Percentiles rank a stretch among this genome's conserved stretches.
Evolutionary conservation across 2,888 invertebrate species (phyloP).

Genomic region (Chrysolina haemoptera): DNA sequence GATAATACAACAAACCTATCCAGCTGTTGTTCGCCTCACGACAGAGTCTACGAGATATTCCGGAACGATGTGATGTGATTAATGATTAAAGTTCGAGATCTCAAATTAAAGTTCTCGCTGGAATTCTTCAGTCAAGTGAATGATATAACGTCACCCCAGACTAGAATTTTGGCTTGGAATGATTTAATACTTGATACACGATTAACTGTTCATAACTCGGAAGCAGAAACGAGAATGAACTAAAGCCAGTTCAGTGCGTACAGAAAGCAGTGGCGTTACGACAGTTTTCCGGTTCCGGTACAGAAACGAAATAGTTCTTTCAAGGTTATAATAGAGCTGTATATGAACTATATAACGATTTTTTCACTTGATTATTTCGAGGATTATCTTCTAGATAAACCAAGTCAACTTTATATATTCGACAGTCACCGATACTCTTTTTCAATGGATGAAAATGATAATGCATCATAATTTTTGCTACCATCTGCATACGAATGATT

Average conservation of each 20-base stretch:
- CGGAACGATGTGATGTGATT: not conserved
- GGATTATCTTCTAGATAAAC: no score
- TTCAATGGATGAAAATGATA: no score
- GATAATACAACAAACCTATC: not conserved
- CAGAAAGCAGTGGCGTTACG: not conserved
- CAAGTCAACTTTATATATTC: no score
- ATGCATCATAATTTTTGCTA: no score
- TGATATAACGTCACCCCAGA: not conserved
- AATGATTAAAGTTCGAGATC: slow-evolving; percentile 16
- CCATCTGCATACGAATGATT: no score
- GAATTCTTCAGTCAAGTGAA: slow-evolving; percentile 10
- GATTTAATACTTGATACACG: slow-evolving; percentile 4
- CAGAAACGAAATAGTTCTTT: no score
- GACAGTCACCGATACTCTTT: no score
- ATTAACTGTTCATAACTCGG: slow-evolving; percentile 7
- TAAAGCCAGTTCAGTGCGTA: not conserved
- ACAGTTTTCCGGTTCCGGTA: not conserved
- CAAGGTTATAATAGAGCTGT: no score
- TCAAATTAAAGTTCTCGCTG: slow-evolving; percentile 7
- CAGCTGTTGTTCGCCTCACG: not conserved
- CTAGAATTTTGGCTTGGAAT: slow-evolving; percentile 9
- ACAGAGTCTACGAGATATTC: not conserved
- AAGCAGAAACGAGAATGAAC: slow-evolving; percentile 1
- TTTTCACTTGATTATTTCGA: no score
- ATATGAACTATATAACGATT: no score